Percentiles rank a stretch among this genome's conserved stretches.
Evolutionary conservation across 2,888 invertebrate genomes (phyloP).

Genomic region (Zaprionus lineosus): DNA sequence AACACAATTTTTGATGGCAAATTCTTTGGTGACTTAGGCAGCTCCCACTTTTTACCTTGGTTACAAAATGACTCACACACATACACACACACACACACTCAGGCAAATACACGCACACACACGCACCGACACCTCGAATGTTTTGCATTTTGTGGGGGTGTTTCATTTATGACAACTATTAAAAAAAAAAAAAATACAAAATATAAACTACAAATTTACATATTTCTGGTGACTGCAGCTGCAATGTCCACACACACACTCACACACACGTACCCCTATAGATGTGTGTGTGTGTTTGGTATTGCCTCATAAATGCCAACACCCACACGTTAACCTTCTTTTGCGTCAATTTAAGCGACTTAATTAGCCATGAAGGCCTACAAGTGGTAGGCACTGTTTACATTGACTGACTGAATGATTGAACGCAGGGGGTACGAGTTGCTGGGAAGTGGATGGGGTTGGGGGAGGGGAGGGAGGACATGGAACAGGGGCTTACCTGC

Average conservation of each 20-base stretch:
- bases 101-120: conserved; percentile 2
- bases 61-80: conserved; percentile 23
- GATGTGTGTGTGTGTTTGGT: conserved; percentile 28
- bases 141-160: conserved; percentile 60
- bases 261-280: neutral
- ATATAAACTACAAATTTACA: conserved; percentile 60
- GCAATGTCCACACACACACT: conserved; percentile 30
- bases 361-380: conserved; percentile 77
- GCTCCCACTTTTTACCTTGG: conserved; percentile 47
- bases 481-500: no score
- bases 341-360: conserved; percentile 62
- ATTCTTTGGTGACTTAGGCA: conserved; percentile 9
- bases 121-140: conserved; percentile 43
- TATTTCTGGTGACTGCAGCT: conserved; percentile 67
- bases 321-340: conserved; percentile 73
- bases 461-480: no score
- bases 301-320: conserved; percentile 69
- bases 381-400: conserved; percentile 47
- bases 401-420: conserved; percentile 18
- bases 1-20: conserved; percentile 26
- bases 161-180: conserved; percentile 58
- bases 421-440: no score
- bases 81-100: neutral
- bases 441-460: no score
- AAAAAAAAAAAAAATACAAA: no score